Evolutionary conservation across 1,140 invertebrate species (phyloP), one percentile per base, ranked within the genome.

Genomic region (Adelges cooleyi): DNA sequence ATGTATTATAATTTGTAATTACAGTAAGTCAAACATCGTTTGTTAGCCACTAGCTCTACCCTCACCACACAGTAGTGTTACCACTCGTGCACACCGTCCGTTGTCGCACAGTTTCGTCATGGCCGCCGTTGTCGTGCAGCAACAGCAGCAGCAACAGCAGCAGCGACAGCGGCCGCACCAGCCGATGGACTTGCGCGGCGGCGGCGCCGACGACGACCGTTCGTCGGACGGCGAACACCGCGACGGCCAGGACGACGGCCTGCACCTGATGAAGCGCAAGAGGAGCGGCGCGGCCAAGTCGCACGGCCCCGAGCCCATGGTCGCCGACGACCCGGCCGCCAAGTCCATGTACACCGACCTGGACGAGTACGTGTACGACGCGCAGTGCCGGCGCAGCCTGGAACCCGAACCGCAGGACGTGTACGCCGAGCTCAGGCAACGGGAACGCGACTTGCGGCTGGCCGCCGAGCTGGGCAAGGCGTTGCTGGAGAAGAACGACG

Each of bases 401-500:
- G 70, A 73, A 25, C 68, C 69, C 20, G 76, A 78, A 51, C 78
- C 79, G 36, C 81, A 82, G 50, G 90, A 92, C 74, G 80, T 94
- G 0, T 85, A 84, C 79, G 83, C 83, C 17, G 84, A 92, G 72
- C 77, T 98, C 20, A 89, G 88, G 69, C 89, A 93, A 76, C 94
- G 95, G 73, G 93, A 96, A 71, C 86, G 87, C 67, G 93, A 97
- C 73, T 81, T 97, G 11, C 82, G 93, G 22, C 77, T 97, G 52
- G 93, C 94, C 1, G 94, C 94, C 1, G 92, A 97, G 75, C 77
- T 98, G 33, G 94, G 94, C 20, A 96, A 96, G 75, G 93, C 92
- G 0, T 77, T 98, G 49, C 78, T 98, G 56, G 92, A 96, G 71
- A 90, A 91, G 72, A 98, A 96, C 74, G 88, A 95, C 72, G 90